phyloP scores from a whole-genome alignment of 2,113 vertebrate species.

The Jaculus jaculus region DNA sequence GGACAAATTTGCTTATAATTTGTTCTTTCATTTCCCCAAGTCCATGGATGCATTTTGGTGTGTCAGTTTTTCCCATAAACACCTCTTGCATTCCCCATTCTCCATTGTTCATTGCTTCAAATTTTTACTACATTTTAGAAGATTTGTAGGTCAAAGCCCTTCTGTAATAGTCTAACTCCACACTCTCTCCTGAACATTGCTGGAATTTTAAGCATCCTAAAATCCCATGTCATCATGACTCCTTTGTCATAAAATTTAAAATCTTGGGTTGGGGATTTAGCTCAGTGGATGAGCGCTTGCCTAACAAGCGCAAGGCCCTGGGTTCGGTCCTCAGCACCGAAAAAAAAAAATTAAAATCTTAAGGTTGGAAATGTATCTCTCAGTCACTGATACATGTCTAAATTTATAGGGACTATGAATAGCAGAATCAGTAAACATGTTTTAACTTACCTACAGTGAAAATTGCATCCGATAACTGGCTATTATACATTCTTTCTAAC shows the following conservation, averaged over 20 bases:
- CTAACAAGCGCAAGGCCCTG: too few species aligned
- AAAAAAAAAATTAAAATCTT: too few species aligned
- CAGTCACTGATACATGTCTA: neutral
- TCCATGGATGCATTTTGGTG: neutral
- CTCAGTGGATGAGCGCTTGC: too few species aligned
- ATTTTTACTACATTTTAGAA: neutral
- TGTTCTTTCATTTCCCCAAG: neutral
- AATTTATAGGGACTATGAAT: neutral
- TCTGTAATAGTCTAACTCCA: neutral
- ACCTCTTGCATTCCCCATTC: too few species aligned
- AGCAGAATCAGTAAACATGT: constrained; percentile 1
- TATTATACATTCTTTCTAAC: neutral
- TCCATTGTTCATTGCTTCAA: too few species aligned
- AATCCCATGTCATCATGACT: neutral
- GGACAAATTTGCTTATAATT: too few species aligned
- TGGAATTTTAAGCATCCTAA: constrained; percentile 11
- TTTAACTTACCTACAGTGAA: constrained; percentile 6
- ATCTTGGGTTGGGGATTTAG: too few species aligned
- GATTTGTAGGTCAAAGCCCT: neutral
- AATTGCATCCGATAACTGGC: neutral
- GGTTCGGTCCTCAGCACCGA: too few species aligned
- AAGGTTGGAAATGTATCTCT: neutral
- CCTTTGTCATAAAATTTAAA: neutral
- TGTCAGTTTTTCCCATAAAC: neutral
- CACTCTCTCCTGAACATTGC: neutral